Evolutionary conservation across 2,797 vertebrate genomes (phyloP).

Genomic region (Alouatta caraya): DNA sequence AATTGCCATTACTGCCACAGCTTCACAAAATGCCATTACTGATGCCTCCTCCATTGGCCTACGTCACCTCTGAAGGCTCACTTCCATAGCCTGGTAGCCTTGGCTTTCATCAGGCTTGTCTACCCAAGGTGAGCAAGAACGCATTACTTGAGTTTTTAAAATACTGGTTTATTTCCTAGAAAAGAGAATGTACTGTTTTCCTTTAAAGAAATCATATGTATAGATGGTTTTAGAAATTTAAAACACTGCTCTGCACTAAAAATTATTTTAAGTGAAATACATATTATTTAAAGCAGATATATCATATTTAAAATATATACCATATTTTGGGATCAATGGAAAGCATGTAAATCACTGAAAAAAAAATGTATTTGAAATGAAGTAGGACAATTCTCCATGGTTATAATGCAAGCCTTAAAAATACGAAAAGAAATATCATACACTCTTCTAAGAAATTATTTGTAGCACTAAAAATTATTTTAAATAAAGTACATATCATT

Average conservation of each 20-base stretch:
- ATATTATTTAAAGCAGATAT: not conserved
- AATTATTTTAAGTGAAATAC: not conserved
- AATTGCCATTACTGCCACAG: not conserved
- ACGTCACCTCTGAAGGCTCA: not conserved
- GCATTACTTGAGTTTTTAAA: not conserved
- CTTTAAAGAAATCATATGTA: not conserved
- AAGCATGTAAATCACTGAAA: not conserved
- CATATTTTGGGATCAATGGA: not conserved
- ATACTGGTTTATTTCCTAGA: not conserved
- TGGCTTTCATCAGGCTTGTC: not conserved
- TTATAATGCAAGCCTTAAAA: conserved; percentile 49
- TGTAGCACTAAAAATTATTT: not conserved
- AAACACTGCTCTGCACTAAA: conserved; percentile 20
- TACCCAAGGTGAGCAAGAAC: not conserved
- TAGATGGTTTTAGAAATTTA: not conserved
- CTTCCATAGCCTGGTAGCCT: not conserved
- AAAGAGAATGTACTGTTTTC: not conserved
- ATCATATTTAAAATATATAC: not conserved
- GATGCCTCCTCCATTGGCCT: not conserved
- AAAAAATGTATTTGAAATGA: conserved; percentile 41
- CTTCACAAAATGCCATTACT: not conserved
- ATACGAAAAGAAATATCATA: conserved; percentile 23
- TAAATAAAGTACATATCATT: conserved; percentile 40
- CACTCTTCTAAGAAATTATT: conserved; percentile 45
- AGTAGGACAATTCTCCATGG: not conserved